These are phyloP conservation scores for Menidia menidia DNA, from an alignment of 2,797 vertebrate genomes.

Conservation along the genomic window DNA sequence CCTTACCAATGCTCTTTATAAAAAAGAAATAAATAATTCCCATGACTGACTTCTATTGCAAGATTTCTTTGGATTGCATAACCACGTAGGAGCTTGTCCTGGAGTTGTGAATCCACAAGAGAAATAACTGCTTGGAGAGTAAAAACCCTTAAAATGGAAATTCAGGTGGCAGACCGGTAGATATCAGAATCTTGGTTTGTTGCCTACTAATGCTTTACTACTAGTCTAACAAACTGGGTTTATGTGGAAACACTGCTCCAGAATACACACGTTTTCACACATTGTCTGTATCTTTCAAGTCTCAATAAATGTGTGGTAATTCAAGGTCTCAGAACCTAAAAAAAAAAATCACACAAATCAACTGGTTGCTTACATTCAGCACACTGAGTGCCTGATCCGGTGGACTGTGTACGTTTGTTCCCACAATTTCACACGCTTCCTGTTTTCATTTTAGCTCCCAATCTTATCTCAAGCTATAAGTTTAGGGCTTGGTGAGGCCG, in stretches of 20 bases:
- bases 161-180: too few species aligned
- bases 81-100: neutral
- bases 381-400: neutral
- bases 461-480: slow-evolving; percentile 58
- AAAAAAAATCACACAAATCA: neutral
- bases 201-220: too few species aligned
- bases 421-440: slow-evolving; percentile 60
- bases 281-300: too few species aligned
- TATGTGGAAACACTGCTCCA: too few species aligned
- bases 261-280: too few species aligned
- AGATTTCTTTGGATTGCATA: neutral
- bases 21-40: neutral
- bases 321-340: neutral
- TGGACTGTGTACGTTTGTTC: slow-evolving; percentile 32
- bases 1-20: too few species aligned
- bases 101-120: neutral
- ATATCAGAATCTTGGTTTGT: too few species aligned
- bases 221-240: too few species aligned
- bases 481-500: slow-evolving; percentile 29
- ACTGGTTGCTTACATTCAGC: neutral
- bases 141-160: too few species aligned
- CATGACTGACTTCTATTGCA: neutral
- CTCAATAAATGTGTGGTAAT: slow-evolving; percentile 4
- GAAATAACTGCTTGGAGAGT: neutral
- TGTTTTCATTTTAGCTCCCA: slow-evolving; percentile 66